These are phyloP conservation scores for Mastomys coucha DNA, from an alignment of 2,113 vertebrate species.

Conservation along the genomic window DNA sequence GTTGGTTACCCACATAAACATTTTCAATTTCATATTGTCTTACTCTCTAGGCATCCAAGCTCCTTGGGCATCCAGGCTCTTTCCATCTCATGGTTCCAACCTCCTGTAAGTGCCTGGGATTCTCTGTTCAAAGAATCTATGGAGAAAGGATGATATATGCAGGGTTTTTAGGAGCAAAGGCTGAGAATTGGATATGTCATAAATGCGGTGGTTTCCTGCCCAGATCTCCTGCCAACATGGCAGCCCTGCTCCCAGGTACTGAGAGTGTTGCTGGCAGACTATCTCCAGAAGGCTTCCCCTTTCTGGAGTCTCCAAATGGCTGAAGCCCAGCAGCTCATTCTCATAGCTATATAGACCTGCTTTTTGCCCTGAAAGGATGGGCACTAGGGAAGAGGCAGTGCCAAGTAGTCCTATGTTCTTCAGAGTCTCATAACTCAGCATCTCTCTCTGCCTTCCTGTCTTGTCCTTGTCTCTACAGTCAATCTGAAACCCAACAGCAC, in stretches of 20 bases:
- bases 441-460: too few species aligned
- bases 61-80: neutral
- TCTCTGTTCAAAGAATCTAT: neutral
- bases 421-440: neutral
- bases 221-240: too few species aligned
- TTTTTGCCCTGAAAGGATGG: neutral
- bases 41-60: neutral
- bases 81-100: neutral
- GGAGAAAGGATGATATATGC: neutral
- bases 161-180: neutral
- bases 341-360: neutral
- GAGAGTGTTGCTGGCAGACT: neutral
- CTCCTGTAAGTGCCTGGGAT: neutral
- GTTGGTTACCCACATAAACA: neutral
- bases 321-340: neutral
- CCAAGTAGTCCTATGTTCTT: too few species aligned
- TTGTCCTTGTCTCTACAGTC: accelerated
- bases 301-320: neutral
- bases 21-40: neutral
- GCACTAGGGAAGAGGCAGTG: neutral
- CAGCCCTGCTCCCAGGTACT: neutral
- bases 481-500: neutral
- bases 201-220: neutral
- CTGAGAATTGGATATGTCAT: neutral
- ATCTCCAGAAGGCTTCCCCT: neutral